phyloP scores from a whole-genome alignment of 1,140 invertebrate species.

The Orussus abietinus region DNA sequence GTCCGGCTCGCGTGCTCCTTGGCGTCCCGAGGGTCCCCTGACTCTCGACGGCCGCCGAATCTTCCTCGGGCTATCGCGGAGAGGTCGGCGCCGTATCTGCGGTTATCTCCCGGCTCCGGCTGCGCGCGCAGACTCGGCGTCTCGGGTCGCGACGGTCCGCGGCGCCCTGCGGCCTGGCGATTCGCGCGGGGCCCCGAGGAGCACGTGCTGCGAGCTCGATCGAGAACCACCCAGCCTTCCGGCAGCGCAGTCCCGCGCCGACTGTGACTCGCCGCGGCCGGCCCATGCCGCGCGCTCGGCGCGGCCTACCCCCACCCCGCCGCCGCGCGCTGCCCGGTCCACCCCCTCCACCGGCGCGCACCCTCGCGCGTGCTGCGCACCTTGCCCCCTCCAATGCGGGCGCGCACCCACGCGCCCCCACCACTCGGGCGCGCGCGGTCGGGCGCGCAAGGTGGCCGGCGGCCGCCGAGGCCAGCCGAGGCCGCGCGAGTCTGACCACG shows the following conservation, averaged over 20 bases:
- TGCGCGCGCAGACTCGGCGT: too few relatives aligned
- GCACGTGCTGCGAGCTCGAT: background rate
- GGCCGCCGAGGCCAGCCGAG: constrained; percentile 24
- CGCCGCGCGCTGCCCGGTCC: constrained; percentile 13
- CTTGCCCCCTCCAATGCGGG: constrained; percentile 1
- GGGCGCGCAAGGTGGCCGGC: constrained; percentile 40
- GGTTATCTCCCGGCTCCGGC: too few relatives aligned
- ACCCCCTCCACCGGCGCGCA: constrained; percentile 12
- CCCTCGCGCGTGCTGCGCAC: background rate
- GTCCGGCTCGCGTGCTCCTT: too few relatives aligned
- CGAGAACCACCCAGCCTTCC: constrained; percentile 31
- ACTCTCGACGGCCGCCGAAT: too few relatives aligned
- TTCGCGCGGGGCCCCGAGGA: too few relatives aligned
- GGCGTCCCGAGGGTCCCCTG: too few relatives aligned
- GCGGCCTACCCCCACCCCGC: background rate
- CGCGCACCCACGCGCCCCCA: constrained; percentile 12
- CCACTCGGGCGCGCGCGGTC: constrained; percentile 23
- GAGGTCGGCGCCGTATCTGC: too few relatives aligned
- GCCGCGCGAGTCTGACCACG: constrained; percentile 31
- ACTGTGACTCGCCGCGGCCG: constrained; percentile 40
- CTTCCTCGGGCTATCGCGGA: too few relatives aligned
- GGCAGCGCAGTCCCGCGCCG: constrained; percentile 52
- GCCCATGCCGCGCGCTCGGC: constrained; percentile 15
- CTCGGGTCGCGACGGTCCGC: too few relatives aligned
- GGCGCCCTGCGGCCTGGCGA: too few relatives aligned